Base-by-base conservation (phyloP, 2,113 vertebrate genomes). In the Paramisgurnus dabryanus region DNA sequence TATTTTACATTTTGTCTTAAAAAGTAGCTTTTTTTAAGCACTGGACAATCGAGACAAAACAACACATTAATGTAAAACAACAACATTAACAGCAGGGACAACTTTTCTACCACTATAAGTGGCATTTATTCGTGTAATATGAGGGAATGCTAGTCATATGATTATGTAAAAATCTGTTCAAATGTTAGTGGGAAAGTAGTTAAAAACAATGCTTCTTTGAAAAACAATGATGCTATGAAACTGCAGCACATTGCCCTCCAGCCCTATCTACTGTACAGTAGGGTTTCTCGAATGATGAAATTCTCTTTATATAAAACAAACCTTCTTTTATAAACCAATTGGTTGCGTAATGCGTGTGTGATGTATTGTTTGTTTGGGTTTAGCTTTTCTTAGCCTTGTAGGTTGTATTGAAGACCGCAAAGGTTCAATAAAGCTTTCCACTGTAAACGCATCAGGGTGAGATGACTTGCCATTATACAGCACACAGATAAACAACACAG, bases 391-490 rank as follows among this genome's bases (percentile, higher is more conserved):
- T 15, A 9, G 40, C 71, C 27, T 73, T 73, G 39, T 6, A 45
- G 71, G 55, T 45, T 74, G 55, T 74, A 45, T 60, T 61, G 39
- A 43, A 45, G 40, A 60, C 10, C 55, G 18, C 58, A 53, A 15
- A 58, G 17, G 17, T 74, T 72, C 9, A 72, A 72, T 72, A 57
- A 72, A 58, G 69, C 69, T 41, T 74, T 61, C 10, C 10, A 8
- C 40, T 9, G 71, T 45, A 61, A 74, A 74, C 55, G 45, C 55
- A 74, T 74, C 50, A 72, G 69, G 34, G 69, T 57, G 53, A 3
- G 53, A 72, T 72, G 69, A 72, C 50, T 41, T 72, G 50, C 69
- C 69, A 58, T 72, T 58, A 72, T 55, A 43, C 69, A 58, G 53
- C 69, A 72, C 17, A 12, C 39, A 58, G 71, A 74, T 40, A 60